These are phyloP conservation scores for Sphinx pinastri DNA, from an alignment of 2,888 invertebrate genomes.

Conservation along the genomic window DNA sequence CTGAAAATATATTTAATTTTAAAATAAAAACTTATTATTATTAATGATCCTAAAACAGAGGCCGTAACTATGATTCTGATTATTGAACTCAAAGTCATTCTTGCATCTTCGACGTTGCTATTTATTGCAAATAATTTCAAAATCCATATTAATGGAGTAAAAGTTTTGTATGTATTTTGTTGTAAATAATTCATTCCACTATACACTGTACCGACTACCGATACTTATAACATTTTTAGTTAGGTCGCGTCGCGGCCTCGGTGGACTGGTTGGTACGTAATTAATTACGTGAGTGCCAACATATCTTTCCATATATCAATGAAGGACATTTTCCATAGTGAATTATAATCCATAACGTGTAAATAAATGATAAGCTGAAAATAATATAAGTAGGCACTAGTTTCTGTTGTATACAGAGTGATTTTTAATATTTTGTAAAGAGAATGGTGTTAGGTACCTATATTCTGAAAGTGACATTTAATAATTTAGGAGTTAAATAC, in stretches of 20 bases:
- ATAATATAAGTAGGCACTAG: background rate
- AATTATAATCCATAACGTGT: background rate
- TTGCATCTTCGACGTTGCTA: constrained; percentile 39
- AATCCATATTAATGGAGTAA: constrained; percentile 49
- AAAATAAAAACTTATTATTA: constrained; percentile 50
- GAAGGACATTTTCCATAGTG: background rate
- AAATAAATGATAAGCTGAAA: constrained; percentile 5
- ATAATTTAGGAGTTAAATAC: no score
- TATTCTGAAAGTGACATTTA: no score
- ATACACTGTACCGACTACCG: no score
- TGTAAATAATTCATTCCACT: constrained; percentile 3
- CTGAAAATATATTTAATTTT: constrained; percentile 52
- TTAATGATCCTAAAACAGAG: constrained; percentile 45
- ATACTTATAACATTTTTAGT: background rate
- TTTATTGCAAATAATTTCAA: constrained; percentile 58
- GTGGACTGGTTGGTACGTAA: background rate
- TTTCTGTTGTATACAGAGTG: background rate
- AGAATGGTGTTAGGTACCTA: no score
- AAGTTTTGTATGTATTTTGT: constrained; percentile 39
- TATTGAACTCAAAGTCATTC: constrained; percentile 32
- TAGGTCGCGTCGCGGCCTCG: no score
- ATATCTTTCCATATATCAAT: constrained; percentile 26
- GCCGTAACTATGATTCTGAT: constrained; percentile 39
- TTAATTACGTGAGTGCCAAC: constrained; percentile 2
- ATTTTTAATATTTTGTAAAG: background rate